Evolutionary conservation across 2,888 invertebrate species (phyloP).

Genomic region (Caenorhabditis angaria): DNA sequence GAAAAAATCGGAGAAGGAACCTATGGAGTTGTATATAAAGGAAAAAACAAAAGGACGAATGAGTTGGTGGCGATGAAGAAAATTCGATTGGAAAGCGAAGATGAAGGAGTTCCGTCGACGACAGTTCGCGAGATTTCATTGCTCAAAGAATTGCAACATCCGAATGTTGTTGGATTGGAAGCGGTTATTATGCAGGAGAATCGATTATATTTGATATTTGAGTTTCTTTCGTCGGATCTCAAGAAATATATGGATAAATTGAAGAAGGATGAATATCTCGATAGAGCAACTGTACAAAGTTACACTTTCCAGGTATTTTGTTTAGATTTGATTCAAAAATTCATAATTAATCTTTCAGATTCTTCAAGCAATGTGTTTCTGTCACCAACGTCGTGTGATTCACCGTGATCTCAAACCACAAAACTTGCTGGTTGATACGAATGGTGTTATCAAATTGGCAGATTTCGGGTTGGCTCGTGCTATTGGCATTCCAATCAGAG

Average conservation of each 20-base stretch:
- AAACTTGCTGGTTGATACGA: conserved; percentile 81
- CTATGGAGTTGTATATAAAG: conserved; percentile 97
- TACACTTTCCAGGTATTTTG: conserved; percentile 64
- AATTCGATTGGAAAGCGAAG: conserved; percentile 92
- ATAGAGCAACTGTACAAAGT: conserved; percentile 82
- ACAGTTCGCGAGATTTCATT: conserved; percentile 94
- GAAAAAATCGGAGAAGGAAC: conserved; percentile 97
- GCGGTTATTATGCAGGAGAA: conserved; percentile 83
- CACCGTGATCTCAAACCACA: conserved; percentile 71
- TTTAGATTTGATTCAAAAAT: not conserved
- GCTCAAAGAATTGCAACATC: conserved; percentile 87
- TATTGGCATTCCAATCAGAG: conserved; percentile 92
- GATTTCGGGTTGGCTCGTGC: conserved; percentile 96
- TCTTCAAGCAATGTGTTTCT: conserved; percentile 88
- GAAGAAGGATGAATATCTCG: conserved; percentile 83
- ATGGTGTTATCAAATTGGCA: conserved; percentile 94
- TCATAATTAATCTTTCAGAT: conserved; percentile 79
- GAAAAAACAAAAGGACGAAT: conserved; percentile 84
- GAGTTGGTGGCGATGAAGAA: conserved; percentile 93
- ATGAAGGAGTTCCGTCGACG: conserved; percentile 93
- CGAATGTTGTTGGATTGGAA: conserved; percentile 85
- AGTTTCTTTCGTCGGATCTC: conserved; percentile 90
- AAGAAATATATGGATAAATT: conserved; percentile 86
- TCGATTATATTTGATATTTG: conserved; percentile 91
- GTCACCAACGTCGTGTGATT: conserved; percentile 78